A percentile compares a stretch with the other conserved stretches of the same genome.
Evolutionary conservation across 2,888 invertebrate genomes (phyloP).

Genomic region (Marasmarcha lunaedactyla): DNA sequence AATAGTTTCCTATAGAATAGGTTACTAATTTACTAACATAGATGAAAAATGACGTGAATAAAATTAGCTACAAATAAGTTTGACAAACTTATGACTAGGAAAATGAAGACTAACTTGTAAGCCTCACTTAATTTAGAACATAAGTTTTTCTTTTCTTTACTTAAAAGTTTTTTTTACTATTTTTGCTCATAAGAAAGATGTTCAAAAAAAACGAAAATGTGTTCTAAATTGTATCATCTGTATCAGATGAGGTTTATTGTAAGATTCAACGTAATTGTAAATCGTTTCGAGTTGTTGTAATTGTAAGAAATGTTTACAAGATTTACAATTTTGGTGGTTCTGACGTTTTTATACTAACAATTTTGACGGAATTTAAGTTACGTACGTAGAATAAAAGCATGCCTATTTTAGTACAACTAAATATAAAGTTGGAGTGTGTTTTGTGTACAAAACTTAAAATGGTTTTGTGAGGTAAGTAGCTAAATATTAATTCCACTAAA

Average conservation of each 20-base stretch:
- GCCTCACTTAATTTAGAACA: too few relatives aligned
- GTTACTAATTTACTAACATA: too few relatives aligned
- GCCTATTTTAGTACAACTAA: conserved; percentile 69
- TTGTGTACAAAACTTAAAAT: too few relatives aligned
- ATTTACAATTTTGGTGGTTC: too few relatives aligned
- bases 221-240: conserved; percentile 51
- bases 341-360: conserved; percentile 54
- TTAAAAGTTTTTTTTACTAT: conserved; percentile 1
- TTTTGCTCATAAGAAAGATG: conserved; percentile 49
- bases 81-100: too few relatives aligned
- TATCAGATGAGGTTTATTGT: conserved; percentile 60
- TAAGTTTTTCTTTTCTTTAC: neutral
- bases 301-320: too few relatives aligned
- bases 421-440: conserved; percentile 26
- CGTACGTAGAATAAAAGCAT: conserved; percentile 51
- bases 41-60: too few relatives aligned
- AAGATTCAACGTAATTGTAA: neutral
- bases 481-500: neutral
- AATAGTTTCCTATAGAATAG: too few relatives aligned
- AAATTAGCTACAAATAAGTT: too few relatives aligned
- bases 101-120: too few relatives aligned
- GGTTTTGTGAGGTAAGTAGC: too few relatives aligned
- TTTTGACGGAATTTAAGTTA: conserved; percentile 38
- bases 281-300: too few relatives aligned
- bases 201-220: conserved; percentile 42